Evolutionary conservation across 1,140 invertebrate genomes (phyloP).

Genomic region (Schlechtendalia chinensis): DNA sequence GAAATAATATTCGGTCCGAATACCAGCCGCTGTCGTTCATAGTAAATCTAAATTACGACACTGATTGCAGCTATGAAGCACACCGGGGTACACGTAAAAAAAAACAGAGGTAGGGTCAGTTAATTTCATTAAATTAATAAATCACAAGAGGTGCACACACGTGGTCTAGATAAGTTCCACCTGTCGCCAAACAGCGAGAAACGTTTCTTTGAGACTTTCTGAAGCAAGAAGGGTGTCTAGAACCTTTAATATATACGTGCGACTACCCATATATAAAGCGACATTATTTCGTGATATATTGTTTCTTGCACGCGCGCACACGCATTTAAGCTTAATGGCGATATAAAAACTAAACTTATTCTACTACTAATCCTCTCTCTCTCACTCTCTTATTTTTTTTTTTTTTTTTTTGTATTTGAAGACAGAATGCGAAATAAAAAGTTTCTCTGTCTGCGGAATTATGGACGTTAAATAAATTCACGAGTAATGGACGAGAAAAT

Average conservation of each 20-base stretch:
- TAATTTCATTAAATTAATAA: conserved; percentile 39
- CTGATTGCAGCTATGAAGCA: background rate
- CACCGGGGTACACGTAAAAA: background rate
- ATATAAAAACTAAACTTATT: conserved; percentile 29
- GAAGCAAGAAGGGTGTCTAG: background rate
- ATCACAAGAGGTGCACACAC: conserved; percentile 11
- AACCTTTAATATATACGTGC: conserved; percentile 22
- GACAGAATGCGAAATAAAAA: background rate
- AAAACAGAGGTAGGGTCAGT: background rate
- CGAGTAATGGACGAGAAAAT: background rate
- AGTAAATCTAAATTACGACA: conserved; percentile 23
- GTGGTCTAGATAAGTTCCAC: conserved; percentile 34
- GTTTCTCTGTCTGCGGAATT: background rate
- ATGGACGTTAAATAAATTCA: background rate
- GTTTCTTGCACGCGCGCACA: background rate
- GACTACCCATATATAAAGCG: background rate
- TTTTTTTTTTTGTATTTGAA: background rate
- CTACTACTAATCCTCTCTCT: background rate
- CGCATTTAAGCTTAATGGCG: background rate
- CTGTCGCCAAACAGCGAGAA: conserved; percentile 18
- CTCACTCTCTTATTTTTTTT: background rate
- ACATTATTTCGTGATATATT: conserved; percentile 18
- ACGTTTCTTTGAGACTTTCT: conserved; percentile 4
- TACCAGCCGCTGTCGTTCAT: conserved; percentile 7
- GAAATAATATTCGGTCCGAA: background rate